Percentiles rank a stretch among this genome's conserved stretches.
Conservation (phyloP, 2,797 vertebrate species). For the Apogon talboti region DNA sequence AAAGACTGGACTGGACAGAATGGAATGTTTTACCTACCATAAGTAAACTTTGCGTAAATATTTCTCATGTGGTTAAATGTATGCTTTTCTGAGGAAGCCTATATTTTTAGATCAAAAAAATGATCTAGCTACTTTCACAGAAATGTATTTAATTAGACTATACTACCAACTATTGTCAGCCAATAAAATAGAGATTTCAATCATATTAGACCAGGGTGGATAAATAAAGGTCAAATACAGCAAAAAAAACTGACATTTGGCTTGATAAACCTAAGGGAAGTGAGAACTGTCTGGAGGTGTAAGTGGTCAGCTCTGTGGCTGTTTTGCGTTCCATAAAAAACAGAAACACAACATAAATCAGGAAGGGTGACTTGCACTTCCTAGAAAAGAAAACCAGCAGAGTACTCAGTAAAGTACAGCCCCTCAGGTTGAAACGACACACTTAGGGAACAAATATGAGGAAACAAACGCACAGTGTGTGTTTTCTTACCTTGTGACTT, state of each 20-base stretch:
- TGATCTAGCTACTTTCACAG: too few species aligned
- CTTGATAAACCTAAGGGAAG: conserved; percentile 30
- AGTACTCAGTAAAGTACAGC: background rate
- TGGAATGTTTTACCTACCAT: background rate
- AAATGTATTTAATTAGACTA: background rate
- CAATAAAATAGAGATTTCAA: background rate
- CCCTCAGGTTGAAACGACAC: background rate
- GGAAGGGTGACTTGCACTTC: conserved; percentile 58
- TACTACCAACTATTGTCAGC: background rate
- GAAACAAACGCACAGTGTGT: background rate
- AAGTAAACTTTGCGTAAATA: too few species aligned
- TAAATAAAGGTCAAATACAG: background rate
- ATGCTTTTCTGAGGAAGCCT: too few species aligned
- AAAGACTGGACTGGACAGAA: background rate
- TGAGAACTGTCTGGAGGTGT: background rate
- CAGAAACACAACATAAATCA: conserved; percentile 52
- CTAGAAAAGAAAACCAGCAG: background rate
- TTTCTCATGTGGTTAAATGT: too few species aligned
- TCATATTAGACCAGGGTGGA: background rate
- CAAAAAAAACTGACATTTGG: background rate
- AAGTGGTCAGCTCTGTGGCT: background rate
- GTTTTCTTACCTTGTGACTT: conserved; percentile 88
- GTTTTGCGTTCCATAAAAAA: conserved; percentile 25
- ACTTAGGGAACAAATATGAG: background rate
- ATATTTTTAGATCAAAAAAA: too few species aligned